Evolutionary conservation across 1,140 invertebrate genomes (phyloP).

Genomic region (Grapholita molesta): DNA sequence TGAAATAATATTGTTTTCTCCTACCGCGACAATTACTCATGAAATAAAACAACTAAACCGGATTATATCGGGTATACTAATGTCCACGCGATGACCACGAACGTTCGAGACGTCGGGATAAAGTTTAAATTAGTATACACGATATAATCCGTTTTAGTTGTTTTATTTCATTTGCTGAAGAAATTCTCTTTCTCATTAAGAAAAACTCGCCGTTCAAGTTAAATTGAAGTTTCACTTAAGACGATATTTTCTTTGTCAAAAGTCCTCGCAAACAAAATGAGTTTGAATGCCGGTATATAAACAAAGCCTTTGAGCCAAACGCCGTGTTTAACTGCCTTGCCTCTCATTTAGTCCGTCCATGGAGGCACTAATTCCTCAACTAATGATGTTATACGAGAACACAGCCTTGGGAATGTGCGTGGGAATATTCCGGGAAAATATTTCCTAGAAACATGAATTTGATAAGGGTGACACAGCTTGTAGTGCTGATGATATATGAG

Average conservation of each 20-base stretch:
- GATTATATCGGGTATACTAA: no score
- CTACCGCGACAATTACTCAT: no score
- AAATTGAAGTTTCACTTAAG: not conserved
- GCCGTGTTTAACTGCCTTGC: not conserved
- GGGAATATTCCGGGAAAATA: not conserved
- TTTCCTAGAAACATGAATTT: no score
- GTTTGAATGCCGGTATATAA: not conserved
- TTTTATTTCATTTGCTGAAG: not conserved
- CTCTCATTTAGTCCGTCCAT: constrained; percentile 5
- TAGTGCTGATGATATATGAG: no score
- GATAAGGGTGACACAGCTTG: no score
- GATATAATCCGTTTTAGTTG: no score
- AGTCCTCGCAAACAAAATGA: not conserved
- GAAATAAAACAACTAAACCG: no score
- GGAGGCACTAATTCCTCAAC: not conserved
- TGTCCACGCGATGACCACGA: no score
- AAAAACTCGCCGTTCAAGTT: not conserved
- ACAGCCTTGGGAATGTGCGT: no score
- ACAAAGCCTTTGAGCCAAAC: not conserved
- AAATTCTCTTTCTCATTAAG: not conserved
- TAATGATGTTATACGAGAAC: not conserved
- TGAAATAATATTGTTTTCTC: no score
- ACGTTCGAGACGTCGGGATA: no score
- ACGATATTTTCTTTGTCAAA: not conserved
- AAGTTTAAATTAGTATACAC: no score